phyloP scores from a whole-genome alignment of 2,797 vertebrate species.

The Cephalopachus bancanus region DNA sequence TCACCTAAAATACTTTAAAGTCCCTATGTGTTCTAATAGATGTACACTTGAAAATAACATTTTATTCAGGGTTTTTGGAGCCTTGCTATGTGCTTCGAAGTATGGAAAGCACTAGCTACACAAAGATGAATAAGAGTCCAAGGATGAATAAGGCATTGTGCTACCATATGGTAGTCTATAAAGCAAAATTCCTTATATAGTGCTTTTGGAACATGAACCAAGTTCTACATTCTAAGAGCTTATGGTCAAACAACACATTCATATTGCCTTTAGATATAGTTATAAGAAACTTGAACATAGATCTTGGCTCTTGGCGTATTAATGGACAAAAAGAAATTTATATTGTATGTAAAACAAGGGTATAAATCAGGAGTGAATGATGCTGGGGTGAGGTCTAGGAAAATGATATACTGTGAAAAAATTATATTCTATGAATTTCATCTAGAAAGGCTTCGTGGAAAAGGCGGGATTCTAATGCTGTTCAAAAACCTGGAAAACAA shows the following conservation, averaged over 20 bases:
- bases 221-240: neutral
- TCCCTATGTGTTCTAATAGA: neutral
- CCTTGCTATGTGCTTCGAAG: neutral
- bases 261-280: neutral
- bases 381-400: neutral
- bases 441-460: neutral
- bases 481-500: slow-evolving; percentile 8
- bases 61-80: neutral
- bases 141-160: neutral
- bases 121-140: neutral
- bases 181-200: neutral
- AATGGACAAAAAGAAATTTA: neutral
- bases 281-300: neutral
- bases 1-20: neutral
- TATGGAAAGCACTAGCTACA: neutral
- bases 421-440: neutral
- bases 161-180: too few species aligned
- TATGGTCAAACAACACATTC: neutral
- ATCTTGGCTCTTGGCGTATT: neutral
- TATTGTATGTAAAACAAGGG: neutral
- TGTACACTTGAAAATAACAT: slow-evolving; percentile 2
- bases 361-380: neutral
- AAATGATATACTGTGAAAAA: neutral
- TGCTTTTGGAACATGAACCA: neutral
- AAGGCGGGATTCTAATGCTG: neutral